Evolutionary conservation across 2,888 invertebrate genomes (phyloP), one percentile per base, ranked within the genome.

Genomic region (Biston betularia): DNA sequence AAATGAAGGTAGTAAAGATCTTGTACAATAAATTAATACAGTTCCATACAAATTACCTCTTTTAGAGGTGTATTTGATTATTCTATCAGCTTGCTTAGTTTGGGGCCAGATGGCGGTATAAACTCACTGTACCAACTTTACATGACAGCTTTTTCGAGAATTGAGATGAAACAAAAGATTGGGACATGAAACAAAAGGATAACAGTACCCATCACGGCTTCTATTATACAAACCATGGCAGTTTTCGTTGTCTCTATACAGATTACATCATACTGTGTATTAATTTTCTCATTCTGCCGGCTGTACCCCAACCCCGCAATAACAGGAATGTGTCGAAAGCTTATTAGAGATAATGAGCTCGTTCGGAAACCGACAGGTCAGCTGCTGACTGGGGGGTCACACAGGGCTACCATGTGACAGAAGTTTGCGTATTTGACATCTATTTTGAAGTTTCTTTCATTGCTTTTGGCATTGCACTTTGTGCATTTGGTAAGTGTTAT

Each of bases 311-410:
- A 33, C 54, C 24, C 42, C 24, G 54, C 54, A 54, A 54, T 54
- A 54, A 54, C 42, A 40, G 12, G 42, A 54, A 58, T 58, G 48
- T 49, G 44, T 35, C 35, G 38, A 9, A 40, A 49, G 40, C 38
- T 49, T 58, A 58, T 58, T 58, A 58, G 40, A 58, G 58, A 49
- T 58, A 58, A 58, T 58, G 42, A 58, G 9, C 35, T 50, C 58
- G 58, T 58, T 49, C 7, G 24, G 49, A 14, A 49, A 49, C 40
- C 33, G 48, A 12, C 40, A 48, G 40, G 49, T 58, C 58, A 58
- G 58, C 49, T 33, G 42, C 42, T 42, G 54, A 42, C 12, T 24
- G 42, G 2, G n/a, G n/a, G 11, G 11, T 53, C 52, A 7, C 34
- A 9, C 15, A 24, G 24, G 24, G 24, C 24, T 24, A 24, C 24